Evolutionary conservation across 1,140 invertebrate species (phyloP), one percentile per base, ranked within the genome.

Genomic region (Mesaphorura yosii): DNA sequence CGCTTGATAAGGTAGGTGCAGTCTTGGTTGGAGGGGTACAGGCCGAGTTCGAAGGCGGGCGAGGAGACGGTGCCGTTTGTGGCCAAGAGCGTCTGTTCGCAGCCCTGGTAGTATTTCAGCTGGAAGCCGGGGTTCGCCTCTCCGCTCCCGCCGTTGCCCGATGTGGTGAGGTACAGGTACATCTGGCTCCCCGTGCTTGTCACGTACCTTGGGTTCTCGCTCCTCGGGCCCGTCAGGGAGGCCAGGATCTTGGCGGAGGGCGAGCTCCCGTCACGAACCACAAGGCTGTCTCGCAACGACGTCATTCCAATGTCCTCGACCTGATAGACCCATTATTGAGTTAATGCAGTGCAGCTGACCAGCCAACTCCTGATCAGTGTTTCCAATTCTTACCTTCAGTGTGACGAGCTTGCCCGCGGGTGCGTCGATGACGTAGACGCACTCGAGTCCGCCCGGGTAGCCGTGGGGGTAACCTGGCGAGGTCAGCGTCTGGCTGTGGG

Each of bases 71-170:
- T 89, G 28, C 62, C 60, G 60, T 62, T 60, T 41, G 57, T 28
- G 4, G 48, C 42, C n/a, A 58, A 55, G 42, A 63, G 44, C 26
- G 63, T 58, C 60, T 64, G 63, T 34, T 58, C 63, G 39, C 58
- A 63, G 48, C 75, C 87, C 72, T 89, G 85, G 40, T 84, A 84
- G 62, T 88, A 91, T 57, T 84, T 79, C 61, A 94, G 83, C 59
- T 84, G 86, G 68, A 94, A 95, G n/a, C 92, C 92, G 64, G 83
- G 81, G n/a, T n/a, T n/a, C n/a, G n/a, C n/a, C n/a, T n/a, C n/a
- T n/a, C n/a, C n/a, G 62, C 79, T 80, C 0, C 84, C 86, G 66
- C 90, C 86, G 22, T 86, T 88, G 20, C 90, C 73, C 63, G 84
- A 87, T 0, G 89, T 91, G 67, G 88, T 86, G 66, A 94, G 86